Conservation (phyloP, 2,888 invertebrate genomes). For the Macaria liturata region DNA sequence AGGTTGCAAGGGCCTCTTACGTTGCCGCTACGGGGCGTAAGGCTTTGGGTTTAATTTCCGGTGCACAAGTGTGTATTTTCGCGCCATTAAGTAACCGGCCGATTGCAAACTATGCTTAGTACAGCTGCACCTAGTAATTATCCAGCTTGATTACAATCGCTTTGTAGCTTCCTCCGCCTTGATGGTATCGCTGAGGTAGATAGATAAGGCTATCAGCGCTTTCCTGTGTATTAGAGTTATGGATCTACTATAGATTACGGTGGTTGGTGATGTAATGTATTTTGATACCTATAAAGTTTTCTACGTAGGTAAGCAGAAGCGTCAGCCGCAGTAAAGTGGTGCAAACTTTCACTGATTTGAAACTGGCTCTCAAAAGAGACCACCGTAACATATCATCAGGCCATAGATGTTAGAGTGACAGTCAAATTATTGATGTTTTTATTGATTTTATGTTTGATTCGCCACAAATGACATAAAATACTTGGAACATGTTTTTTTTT, state of each 20-base stretch:
- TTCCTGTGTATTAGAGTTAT: conserved; percentile 10
- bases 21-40: conserved; percentile 17
- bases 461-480: too few relatives aligned
- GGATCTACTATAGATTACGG: not conserved
- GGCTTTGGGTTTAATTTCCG: conserved; percentile 53
- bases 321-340: too few relatives aligned
- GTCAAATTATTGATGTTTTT: too few relatives aligned
- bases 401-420: too few relatives aligned
- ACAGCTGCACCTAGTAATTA: conserved; percentile 33
- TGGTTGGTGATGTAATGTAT: not conserved
- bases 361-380: too few relatives aligned
- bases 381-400: too few relatives aligned
- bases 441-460: too few relatives aligned
- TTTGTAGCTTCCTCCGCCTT: conserved; percentile 14
- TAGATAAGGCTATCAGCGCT: conserved; percentile 10
- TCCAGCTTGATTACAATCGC: conserved; percentile 31
- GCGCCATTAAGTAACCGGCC: conserved; percentile 46
- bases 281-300: too few relatives aligned
- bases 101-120: conserved; percentile 45
- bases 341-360: too few relatives aligned
- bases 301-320: too few relatives aligned
- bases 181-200: conserved; percentile 11
- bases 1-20: conserved; percentile 1
- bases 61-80: conserved; percentile 50
- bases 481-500: too few relatives aligned